Conservation (phyloP, 2,888 invertebrate species). For the Microdon myrmicae region DNA sequence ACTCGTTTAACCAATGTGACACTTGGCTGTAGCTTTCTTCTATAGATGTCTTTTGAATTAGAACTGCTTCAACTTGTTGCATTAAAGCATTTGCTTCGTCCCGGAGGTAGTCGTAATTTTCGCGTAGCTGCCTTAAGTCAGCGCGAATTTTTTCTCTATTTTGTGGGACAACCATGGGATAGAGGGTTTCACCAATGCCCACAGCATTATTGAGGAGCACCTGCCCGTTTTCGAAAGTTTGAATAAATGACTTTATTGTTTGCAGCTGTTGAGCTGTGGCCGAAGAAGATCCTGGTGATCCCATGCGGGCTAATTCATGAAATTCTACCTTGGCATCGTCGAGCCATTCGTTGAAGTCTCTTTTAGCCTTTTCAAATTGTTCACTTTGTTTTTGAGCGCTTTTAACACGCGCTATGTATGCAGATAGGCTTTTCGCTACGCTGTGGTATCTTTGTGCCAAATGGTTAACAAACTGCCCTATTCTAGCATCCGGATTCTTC, state of each 20-base stretch:
- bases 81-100: constrained; percentile 86
- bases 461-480: constrained; percentile 83
- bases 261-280: constrained; percentile 78
- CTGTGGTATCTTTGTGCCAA: constrained; percentile 80
- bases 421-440: constrained; percentile 76
- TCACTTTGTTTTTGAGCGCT: constrained; percentile 75
- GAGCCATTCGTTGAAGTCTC: constrained; percentile 82
- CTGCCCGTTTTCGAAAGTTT: constrained; percentile 82
- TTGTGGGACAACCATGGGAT: constrained; percentile 86
- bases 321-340: constrained; percentile 80
- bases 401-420: constrained; percentile 77
- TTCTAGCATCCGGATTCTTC: constrained; percentile 84
- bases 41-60: constrained; percentile 91
- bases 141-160: constrained; percentile 86
- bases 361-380: constrained; percentile 77
- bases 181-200: constrained; percentile 88
- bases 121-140: constrained; percentile 82
- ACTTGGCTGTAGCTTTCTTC: constrained; percentile 92
- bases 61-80: constrained; percentile 87
- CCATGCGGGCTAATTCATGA: constrained; percentile 76
- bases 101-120: constrained; percentile 84
- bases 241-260: constrained; percentile 72
- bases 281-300: constrained; percentile 79
- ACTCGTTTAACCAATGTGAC: constrained; percentile 85
- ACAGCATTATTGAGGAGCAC: constrained; percentile 80